Base-by-base conservation (phyloP, 2,888 invertebrate genomes). In the Brenthis daphne region DNA sequence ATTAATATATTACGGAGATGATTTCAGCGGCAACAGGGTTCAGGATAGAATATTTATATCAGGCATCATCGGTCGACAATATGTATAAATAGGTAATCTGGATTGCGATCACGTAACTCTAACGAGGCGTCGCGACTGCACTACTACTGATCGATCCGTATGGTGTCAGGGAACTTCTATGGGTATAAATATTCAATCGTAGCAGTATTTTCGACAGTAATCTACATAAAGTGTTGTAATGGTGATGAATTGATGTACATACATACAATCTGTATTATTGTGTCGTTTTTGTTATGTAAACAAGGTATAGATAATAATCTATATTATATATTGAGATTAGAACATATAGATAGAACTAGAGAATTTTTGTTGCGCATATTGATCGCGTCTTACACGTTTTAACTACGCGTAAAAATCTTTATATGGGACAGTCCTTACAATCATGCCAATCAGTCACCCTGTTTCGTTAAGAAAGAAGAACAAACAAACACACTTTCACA, bases 81-180 rank as follows among this genome's bases (percentile, higher is more conserved):
- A 88, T 87, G 85, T 86, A 88, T 90, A 91, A 91, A 90, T 87
- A 90, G 89, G 89, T 86, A 85, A 89, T 92, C 82, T 81, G 82
- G 82, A 91, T 89, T 88, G 88, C 86, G 88, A 89, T 89, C 91
- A 92, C 91, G 91, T 90, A 85, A 81, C 82, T 80, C 80, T 89
- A 90, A 91, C 90, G 91, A 91, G 88, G 77, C 88, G 87, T 85
- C 88, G 87, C 86, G 86, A 85, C 87, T 85, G 83, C 81, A 81
- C 77, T 77, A 68, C 74, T 77, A 68, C 74, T 78, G 84, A 89
- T 89, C 87, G 87, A 89, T 88, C 77, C 77, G 74, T 75, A 77
- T 77, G 76, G 78, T 80, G 80, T 85, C 84, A 82, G 81, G 82
- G 83, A 85, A 74, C 72, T 64, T 67, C 65, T 68, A 65, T 50